These are phyloP conservation scores for Conchocele bisecta DNA, from an alignment of 2,888 invertebrate genomes.

Conservation along the genomic window DNA sequence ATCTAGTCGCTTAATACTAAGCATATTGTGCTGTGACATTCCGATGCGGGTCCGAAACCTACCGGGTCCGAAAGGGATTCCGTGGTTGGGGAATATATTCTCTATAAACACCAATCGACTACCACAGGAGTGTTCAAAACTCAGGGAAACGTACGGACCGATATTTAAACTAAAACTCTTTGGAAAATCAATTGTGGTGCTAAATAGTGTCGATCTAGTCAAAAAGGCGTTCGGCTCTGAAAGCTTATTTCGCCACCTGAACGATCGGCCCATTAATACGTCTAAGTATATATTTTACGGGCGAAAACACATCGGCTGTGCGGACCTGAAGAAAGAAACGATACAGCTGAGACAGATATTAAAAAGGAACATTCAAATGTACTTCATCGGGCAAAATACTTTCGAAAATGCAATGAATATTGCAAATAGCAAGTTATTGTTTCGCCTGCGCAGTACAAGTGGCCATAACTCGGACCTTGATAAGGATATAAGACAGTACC, in stretches of 20 bases:
- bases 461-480: constrained; percentile 33
- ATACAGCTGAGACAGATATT: constrained; percentile 41
- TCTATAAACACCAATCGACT: constrained; percentile 38
- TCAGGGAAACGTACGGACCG: constrained; percentile 40
- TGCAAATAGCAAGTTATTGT: constrained; percentile 28
- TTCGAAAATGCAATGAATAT: constrained; percentile 22
- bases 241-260: constrained; percentile 29
- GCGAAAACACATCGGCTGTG: constrained; percentile 52
- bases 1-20: not conserved
- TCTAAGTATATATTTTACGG: constrained; percentile 45
- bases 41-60: not conserved
- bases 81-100: constrained; percentile 15
- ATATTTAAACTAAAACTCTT: constrained; percentile 38
- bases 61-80: constrained; percentile 4
- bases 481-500: constrained; percentile 27
- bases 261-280: constrained; percentile 48
- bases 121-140: constrained; percentile 35
- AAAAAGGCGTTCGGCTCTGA: constrained; percentile 22
- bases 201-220: constrained; percentile 29
- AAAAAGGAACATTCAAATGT: constrained; percentile 22
- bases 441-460: constrained; percentile 21
- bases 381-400: constrained; percentile 25
- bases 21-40: not conserved
- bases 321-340: constrained; percentile 38
- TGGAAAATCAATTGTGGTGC: constrained; percentile 30